These are phyloP conservation scores for Drosophila neocordata DNA, from an alignment of 1,140 invertebrate genomes.

Conservation along the genomic window DNA sequence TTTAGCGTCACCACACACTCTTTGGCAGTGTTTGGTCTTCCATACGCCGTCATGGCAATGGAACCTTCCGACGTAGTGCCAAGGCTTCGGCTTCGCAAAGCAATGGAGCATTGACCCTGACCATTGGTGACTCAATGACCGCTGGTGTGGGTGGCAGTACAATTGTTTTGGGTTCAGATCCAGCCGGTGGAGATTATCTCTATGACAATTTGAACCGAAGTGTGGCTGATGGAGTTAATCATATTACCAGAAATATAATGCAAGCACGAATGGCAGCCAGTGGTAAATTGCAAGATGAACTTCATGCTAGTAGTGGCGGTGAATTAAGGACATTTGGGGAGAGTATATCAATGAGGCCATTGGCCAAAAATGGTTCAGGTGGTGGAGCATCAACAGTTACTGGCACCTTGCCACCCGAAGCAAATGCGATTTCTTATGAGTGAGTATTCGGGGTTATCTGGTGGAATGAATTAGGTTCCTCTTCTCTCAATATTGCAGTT, in stretches of 20 bases:
- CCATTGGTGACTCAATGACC: conserved; percentile 38
- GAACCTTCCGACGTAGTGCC: conserved; percentile 68
- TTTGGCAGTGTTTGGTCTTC: conserved; percentile 98
- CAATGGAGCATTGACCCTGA: conserved; percentile 64
- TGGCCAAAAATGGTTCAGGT: conserved; percentile 83
- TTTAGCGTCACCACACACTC: conserved; percentile 96
- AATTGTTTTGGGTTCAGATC: conserved; percentile 50
- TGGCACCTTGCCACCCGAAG: conserved; percentile 65
- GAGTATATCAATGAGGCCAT: conserved; percentile 89
- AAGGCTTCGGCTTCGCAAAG: conserved; percentile 62
- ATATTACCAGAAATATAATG: conserved; percentile 84
- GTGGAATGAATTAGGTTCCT: neutral
- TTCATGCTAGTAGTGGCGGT: conserved; percentile 70
- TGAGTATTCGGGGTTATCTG: conserved; percentile 56
- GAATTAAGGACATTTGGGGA: conserved; percentile 85
- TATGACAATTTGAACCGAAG: conserved; percentile 86
- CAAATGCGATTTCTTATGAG: conserved; percentile 76
- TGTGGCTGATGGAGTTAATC: conserved; percentile 85
- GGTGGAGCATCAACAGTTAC: conserved; percentile 46
- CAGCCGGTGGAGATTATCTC: conserved; percentile 73
- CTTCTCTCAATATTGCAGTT: conserved; percentile 26
- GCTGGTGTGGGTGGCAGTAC: conserved; percentile 61
- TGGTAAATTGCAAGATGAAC: conserved; percentile 60
- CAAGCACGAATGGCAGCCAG: conserved; percentile 81
- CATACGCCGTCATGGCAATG: conserved; percentile 87